Conservation (phyloP, 2,797 vertebrate species). For the Thripadectes ignobilis region DNA sequence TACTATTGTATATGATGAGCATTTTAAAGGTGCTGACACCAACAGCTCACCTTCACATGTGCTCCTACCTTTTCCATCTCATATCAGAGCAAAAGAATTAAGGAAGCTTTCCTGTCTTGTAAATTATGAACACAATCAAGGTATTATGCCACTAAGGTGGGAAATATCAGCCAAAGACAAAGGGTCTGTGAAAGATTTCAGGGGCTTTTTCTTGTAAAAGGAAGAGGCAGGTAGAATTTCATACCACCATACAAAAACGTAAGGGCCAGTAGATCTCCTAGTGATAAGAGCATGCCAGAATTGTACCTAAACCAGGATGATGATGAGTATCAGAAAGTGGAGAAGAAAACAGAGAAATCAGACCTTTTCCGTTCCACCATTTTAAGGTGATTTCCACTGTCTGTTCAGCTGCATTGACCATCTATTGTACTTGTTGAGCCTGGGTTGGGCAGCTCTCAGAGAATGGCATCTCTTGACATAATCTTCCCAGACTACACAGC, state of each 20-base stretch:
- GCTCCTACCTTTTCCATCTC: neutral
- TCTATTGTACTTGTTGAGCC: neutral
- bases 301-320: neutral
- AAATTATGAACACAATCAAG: neutral
- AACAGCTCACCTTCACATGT: neutral
- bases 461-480: neutral
- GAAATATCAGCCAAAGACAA: neutral
- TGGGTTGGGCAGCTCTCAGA: neutral
- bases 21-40: neutral
- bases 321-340: neutral
- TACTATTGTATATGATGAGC: neutral
- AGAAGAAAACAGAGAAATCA: neutral
- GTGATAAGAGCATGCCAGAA: neutral
- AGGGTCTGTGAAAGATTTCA: neutral
- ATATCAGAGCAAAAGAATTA: neutral
- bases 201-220: neutral
- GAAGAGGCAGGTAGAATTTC: neutral
- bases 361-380: neutral
- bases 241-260: rapidly evolving
- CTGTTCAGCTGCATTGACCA: neutral
- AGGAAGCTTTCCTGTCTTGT: neutral
- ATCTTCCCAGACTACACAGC: neutral
- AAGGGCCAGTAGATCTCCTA: neutral
- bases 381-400: neutral
- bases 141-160: neutral